Base-by-base conservation (phyloP, 2,888 invertebrate genomes). In the Perithous albicinctus region DNA sequence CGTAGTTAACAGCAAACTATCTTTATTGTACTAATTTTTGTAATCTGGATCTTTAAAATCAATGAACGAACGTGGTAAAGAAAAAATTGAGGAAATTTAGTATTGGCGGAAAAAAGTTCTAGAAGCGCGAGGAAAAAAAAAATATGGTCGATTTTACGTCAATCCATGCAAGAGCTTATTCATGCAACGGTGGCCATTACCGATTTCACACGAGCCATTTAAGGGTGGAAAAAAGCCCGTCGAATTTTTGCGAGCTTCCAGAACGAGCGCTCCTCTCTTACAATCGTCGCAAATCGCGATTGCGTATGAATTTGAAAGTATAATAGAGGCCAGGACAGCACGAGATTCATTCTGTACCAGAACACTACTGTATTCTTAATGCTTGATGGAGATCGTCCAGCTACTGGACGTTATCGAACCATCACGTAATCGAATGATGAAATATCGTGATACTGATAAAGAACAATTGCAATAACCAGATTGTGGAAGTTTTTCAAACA, bases 131-230 rank as follows among this genome's bases (percentile, higher is more conserved):
- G 12, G 46, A 46, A 67, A 76, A 74, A 78, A 81, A 67, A 76
- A 74, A 78, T 79, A 67, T 46, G n/a, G 54, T 51, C 15, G 72
- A 72, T 63, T 72, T 75, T 74, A 77, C 61, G 29, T 63, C 78
- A 73, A 76, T 51, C 84, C 79, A 84, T 54, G 69, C 35, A 66
- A 67, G 35, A 69, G 56, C 41, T 78, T 69, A 74, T 81, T 74
- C 78, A 78, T 78, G 78, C 78, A 84, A 78, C 64, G 43, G 77
- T 72, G 46, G 80, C 86, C 82, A 90, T 90, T 90, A 90, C 89
- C 89, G 89, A 90, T 90, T 88, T 87, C 81, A 43, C 82, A 89
- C 90, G 90, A 88, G 82, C 87, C 89, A 90, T 90, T 90, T 90
- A 87, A 88, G 85, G 84, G 70, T 74, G 79, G 84, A 87, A 83